These are phyloP conservation scores for Tetranychus cinnabarinus DNA, from an alignment of 1,140 invertebrate species.

Conservation along the genomic window DNA sequence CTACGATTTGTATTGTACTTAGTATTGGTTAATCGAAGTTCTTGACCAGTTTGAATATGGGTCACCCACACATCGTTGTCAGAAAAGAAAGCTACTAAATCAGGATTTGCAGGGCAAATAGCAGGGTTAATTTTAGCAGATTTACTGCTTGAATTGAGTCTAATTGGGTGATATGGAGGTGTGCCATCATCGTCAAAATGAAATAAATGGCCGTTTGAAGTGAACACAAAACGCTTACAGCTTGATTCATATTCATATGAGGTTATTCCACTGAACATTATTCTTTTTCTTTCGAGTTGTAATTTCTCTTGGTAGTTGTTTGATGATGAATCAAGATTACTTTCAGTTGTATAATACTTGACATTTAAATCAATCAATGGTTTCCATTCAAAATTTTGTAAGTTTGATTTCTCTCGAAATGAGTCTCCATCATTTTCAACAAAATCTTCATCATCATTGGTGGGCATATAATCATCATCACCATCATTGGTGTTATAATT, in stretches of 20 bases:
- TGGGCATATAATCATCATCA: background rate
- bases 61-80: conserved; percentile 73
- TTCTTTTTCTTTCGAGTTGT: conserved; percentile 62
- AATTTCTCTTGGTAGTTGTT: conserved; percentile 61
- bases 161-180: conserved; percentile 13
- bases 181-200: conserved; percentile 32
- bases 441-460: background rate
- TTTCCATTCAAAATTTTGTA: conserved; percentile 23
- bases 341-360: conserved; percentile 26
- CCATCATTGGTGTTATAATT: background rate
- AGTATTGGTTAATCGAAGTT: conserved; percentile 12
- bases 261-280: conserved; percentile 76
- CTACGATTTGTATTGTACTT: conserved; percentile 38
- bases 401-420: background rate
- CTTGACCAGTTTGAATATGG: conserved; percentile 33
- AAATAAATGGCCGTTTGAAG: conserved; percentile 58
- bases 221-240: conserved; percentile 64
- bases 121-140: conserved; percentile 60
- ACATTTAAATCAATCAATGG: conserved; percentile 44
- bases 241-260: conserved; percentile 62
- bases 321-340: background rate
- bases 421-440: background rate
- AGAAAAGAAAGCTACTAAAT: conserved; percentile 69
- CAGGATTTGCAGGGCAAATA: conserved; percentile 64
- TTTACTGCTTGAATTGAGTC: conserved; percentile 19